phyloP scores from a whole-genome alignment of 2,888 invertebrate species.

The Cryptops parisi region DNA sequence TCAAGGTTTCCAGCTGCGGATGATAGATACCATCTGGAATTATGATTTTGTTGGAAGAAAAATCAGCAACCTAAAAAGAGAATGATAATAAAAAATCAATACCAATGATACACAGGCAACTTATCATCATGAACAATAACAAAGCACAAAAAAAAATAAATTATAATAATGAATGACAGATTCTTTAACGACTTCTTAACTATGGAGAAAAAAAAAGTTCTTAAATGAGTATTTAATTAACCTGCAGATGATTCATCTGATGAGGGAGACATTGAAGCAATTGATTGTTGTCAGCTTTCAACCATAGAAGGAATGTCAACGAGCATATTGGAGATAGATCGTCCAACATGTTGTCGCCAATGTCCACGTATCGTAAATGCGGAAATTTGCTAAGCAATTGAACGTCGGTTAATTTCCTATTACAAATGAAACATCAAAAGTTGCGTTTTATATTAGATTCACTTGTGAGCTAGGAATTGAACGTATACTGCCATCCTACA shows the following conservation, averaged over 20 bases:
- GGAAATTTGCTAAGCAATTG: not conserved
- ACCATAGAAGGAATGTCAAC: not conserved
- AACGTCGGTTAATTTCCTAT: constrained; percentile 1
- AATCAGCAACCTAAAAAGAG: not conserved
- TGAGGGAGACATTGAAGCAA: not conserved
- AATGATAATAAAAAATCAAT: not conserved
- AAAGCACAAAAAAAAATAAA: not conserved
- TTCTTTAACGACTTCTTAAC: too few relatives aligned
- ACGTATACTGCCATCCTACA: too few relatives aligned
- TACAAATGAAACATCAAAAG: too few relatives aligned
- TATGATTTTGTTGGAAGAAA: not conserved
- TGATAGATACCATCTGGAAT: not conserved
- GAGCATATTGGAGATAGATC: not conserved
- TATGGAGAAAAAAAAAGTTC: not conserved
- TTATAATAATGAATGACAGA: not conserved
- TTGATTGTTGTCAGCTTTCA: constrained; percentile 2
- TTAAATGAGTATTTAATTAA: not conserved
- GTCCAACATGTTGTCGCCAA: not conserved
- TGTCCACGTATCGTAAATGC: constrained; percentile 1
- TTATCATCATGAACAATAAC: not conserved
- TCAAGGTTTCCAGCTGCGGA: constrained; percentile 1
- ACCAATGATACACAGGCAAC: not conserved
- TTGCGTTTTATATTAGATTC: too few relatives aligned
- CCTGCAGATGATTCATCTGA: constrained; percentile 1
- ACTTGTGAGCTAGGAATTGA: too few relatives aligned